Conservation (phyloP, 2,888 invertebrate species). For the Synergus umbraculus region DNA sequence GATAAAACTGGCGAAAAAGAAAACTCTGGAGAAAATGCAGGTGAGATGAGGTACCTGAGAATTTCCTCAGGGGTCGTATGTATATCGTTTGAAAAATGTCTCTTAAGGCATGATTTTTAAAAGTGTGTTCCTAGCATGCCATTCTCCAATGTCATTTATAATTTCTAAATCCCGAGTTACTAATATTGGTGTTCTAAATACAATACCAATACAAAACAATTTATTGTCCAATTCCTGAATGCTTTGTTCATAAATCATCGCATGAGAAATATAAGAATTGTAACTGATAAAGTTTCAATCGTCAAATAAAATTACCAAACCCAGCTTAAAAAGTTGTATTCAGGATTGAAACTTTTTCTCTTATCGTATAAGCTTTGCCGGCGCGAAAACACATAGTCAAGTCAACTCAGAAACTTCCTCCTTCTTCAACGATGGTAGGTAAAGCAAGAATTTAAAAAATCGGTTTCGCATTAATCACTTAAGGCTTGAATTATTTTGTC, state of each 20-base stretch:
- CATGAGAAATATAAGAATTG: constrained; percentile 1
- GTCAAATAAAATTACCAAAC: no score
- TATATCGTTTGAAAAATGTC: not conserved
- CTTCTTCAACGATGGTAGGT: not conserved
- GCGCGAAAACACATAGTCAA: constrained; percentile 51
- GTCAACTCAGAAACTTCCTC: constrained; percentile 21
- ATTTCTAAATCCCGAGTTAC: not conserved
- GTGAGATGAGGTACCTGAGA: constrained; percentile 54
- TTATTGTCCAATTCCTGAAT: constrained; percentile 8
- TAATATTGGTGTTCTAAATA: not conserved
- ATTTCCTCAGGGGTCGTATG: constrained; percentile 13
- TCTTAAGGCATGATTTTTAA: not conserved
- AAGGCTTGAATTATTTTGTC: constrained; percentile 7
- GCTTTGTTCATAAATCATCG: constrained; percentile 9
- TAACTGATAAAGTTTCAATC: constrained; percentile 15
- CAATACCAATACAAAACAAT: not conserved
- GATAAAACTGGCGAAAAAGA: constrained; percentile 78
- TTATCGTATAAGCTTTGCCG: constrained; percentile 45
- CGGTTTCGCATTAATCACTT: not conserved
- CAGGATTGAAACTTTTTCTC: constrained; percentile 6
- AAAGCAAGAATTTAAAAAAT: not conserved
- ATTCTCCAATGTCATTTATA: not conserved
- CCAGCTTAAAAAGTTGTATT: not conserved
- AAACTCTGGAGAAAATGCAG: constrained; percentile 64
- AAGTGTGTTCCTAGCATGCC: not conserved